Evolutionary conservation across 2,888 invertebrate species (phyloP), one percentile per base, ranked within the genome.

Genomic region (Thera obeliscata): DNA sequence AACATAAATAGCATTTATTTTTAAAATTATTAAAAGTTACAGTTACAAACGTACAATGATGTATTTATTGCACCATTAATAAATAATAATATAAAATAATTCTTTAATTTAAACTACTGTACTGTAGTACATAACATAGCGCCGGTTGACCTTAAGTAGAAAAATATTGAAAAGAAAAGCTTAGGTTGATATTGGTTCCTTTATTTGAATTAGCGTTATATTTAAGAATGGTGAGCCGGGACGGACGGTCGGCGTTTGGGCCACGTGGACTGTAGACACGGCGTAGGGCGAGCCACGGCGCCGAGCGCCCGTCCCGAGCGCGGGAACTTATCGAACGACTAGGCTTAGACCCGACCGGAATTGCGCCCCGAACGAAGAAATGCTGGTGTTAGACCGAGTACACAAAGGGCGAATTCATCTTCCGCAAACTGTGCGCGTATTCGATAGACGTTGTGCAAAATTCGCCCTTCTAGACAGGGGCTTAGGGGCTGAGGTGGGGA

Each of bases 1-100:
- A 90, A 93, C 92, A 93, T 93, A 93, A 92, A 93, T 93, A 93
- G 91, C 91, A 91, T 93, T 93, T 92, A 93, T 91, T 90, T 91
- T 92, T 90, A 90, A 75, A 75, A 88, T 84, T 88, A 92, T 86
- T 90, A 91, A 87, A 91, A 91, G 90, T 91, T 91, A 91, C 90
- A 91, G 86, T 89, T 90, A 93, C 89, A 91, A 90, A 91, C 90
- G 91, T 90, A 92, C 90, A 90, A 90, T 87, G 56, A 84, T 82
- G 80, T 81, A 89, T 90, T 91, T 81, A 89, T 90, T 91, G 91
- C 90, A 92, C 91, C 78, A 90, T 89, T 90, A 91, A 91, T 91
- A 91, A 92, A 92, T 92, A 89, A 86, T 88, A 89, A 87, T 91
- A 92, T 92, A 93, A 93, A 92, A 93, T 91, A 91, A 85, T 89